These are phyloP conservation scores for Physocephala rufipes DNA, from an alignment of 2,888 invertebrate genomes.

Conservation along the genomic window DNA sequence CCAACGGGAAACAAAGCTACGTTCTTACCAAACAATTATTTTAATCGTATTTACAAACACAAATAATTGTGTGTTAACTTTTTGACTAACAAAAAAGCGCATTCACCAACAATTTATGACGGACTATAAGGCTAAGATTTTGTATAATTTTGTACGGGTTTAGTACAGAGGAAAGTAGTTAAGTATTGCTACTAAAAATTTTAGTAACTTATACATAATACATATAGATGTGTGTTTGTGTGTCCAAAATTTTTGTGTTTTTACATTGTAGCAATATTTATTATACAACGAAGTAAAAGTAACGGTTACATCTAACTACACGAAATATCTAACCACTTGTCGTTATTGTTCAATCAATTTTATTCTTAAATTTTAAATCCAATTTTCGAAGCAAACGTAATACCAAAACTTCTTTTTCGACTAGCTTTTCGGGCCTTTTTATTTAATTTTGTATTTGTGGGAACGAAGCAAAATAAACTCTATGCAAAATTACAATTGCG, in stretches of 20 bases:
- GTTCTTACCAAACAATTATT: neutral
- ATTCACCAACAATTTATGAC: conserved; percentile 19
- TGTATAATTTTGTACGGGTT: neutral
- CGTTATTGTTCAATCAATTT: too few species aligned
- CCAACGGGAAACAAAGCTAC: conserved; percentile 16
- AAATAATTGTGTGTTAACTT: conserved; percentile 17
- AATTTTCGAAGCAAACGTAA: neutral
- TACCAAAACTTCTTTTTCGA: too few species aligned
- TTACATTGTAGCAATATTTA: neutral
- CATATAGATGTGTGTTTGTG: too few species aligned
- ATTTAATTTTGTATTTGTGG: neutral
- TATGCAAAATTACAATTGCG: conserved; percentile 24
- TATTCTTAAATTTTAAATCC: neutral
- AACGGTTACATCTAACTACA: conserved; percentile 23
- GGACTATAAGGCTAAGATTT: conserved; percentile 8
- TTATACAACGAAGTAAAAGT: conserved; percentile 15
- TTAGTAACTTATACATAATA: too few species aligned
- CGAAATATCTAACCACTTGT: conserved; percentile 21
- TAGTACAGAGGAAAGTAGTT: too few species aligned
- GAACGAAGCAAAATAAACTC: conserved; percentile 23
- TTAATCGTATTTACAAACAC: conserved; percentile 17
- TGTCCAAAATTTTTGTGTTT: too few species aligned
- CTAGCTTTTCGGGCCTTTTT: neutral
- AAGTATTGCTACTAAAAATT: too few species aligned
- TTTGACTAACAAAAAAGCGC: conserved; percentile 26